Conservation (phyloP, 2,113 vertebrate species). For the Dromaius novaehollandiae region DNA sequence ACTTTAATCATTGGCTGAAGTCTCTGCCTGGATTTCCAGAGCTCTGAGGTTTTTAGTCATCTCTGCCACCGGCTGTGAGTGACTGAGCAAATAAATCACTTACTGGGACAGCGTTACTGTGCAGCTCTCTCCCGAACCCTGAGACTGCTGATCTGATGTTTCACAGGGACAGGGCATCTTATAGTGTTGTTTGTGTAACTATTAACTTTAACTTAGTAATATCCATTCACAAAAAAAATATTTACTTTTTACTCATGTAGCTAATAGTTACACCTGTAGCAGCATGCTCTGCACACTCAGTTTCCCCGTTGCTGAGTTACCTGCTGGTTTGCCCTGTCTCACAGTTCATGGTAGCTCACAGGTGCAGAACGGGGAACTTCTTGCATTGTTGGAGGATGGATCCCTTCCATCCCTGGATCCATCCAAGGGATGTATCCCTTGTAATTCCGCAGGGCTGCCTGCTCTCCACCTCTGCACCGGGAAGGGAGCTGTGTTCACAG, state of each 20-base stretch:
- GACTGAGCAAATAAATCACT: neutral
- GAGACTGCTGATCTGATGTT: neutral
- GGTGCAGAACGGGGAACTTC: neutral
- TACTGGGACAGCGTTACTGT: neutral
- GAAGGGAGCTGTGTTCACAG: neutral
- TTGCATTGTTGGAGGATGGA: neutral
- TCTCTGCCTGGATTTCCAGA: neutral
- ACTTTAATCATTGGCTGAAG: neutral
- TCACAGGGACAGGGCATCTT: neutral
- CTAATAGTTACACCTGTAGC: too few species aligned
- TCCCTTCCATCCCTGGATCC: too few species aligned
- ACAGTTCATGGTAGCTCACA: neutral
- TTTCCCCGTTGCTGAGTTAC: too few species aligned
- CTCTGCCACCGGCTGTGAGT: neutral
- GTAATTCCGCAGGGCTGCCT: neutral
- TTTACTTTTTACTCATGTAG: too few species aligned
- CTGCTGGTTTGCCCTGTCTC: neutral
- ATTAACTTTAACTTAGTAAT: neutral
- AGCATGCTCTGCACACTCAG: too few species aligned
- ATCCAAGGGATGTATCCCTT: too few species aligned
- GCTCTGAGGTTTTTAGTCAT: neutral
- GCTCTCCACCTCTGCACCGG: too few species aligned
- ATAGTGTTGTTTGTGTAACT: neutral
- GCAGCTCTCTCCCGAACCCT: neutral
- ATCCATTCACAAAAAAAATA: too few species aligned